These are phyloP conservation scores for Zoanthus sansibaricus DNA, from an alignment of 92 coral and sea anemone genomes.

Conservation along the genomic window DNA sequence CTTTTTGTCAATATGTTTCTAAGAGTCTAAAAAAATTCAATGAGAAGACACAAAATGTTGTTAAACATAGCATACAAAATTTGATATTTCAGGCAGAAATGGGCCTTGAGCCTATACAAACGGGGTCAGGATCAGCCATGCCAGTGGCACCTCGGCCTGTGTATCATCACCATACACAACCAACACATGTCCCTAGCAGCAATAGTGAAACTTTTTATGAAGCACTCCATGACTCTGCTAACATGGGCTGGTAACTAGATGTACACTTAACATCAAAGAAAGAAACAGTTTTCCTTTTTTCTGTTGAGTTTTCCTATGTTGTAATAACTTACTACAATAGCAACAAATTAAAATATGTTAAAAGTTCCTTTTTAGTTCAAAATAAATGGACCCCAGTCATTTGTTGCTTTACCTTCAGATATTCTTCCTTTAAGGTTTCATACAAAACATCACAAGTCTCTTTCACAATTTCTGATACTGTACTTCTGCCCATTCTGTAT, in stretches of 20 bases:
- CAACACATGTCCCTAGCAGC: constrained; percentile 7
- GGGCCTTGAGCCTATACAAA: constrained; percentile 15
- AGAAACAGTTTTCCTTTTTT: constrained; percentile 9
- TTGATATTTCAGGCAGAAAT: constrained; percentile 20
- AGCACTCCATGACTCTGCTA: constrained; percentile 8
- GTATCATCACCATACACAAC: constrained; percentile 29
- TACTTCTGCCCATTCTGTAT: constrained; percentile 22
- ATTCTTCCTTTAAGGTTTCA: constrained; percentile 13
- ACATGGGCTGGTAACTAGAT: constrained; percentile 17
- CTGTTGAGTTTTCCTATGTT: constrained; percentile 8
- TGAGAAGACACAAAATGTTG: constrained; percentile 31
- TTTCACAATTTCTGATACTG: constrained; percentile 8
- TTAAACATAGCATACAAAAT: constrained; percentile 18
- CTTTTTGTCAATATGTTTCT: constrained; percentile 28
- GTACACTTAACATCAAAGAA: constrained; percentile 8
- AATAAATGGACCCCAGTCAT: constrained; percentile 19
- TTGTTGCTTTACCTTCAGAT: constrained; percentile 13
- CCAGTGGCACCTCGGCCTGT: constrained; percentile 21
- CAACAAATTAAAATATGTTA: background rate
- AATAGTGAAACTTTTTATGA: constrained; percentile 27
- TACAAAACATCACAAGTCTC: constrained; percentile 4
- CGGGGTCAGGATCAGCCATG: constrained; percentile 29
- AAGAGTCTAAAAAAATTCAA: constrained; percentile 18
- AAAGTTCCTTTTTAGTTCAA: background rate
- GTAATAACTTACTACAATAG: constrained; percentile 14